Evolutionary conservation across 1,140 invertebrate species (phyloP), one percentile per base, ranked within the genome.

Genomic region (Pemphigus obesinymphae): DNA sequence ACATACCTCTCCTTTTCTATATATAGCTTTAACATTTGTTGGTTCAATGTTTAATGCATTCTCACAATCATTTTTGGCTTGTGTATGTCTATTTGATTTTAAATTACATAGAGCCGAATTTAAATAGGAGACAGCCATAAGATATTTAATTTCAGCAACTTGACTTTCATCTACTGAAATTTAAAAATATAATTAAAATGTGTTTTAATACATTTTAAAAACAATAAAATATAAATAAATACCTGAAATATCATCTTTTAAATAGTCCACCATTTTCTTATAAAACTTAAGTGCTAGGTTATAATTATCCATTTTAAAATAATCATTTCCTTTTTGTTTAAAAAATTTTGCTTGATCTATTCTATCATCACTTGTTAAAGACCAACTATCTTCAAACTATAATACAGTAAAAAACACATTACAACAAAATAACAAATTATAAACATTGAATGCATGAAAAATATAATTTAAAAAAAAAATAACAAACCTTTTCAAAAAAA

Each of bases 291-390:
- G 89, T n/a, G 97, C 96, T 82, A 96, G 83, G 66, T 88, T 86
- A 84, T 91, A 93, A 85, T 97, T 95, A 73, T 89, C 90, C 3
- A 89, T 88, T 87, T 96, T 97, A 85, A 98, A 97, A 87, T 95
- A 98, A 53, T 91, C 90, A 0, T 95, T 98, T 72, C 96, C 97
- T 87, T 95, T 97, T 72, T 94, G 93, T 88, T 99, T 99, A 58
- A 91, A 92, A 7, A 93, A 88, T 86, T 93, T 92, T 1, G 94
- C 92, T 85, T 95, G 92, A 80, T 94, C 92, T 23, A 99, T 84
- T 86, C 94, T 95, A 86, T 97, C 93, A 8, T 89, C 86, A 20
- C 87, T 88, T 82, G 94, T 92, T 88, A 98, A 89, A 43, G 92
- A 90, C 95, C 95, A 98, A n/a, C 88, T 87, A 83, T 95, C 93